Evolutionary conservation across 2,888 invertebrate species (phyloP).

Genomic region (Pogonocherus hispidulus): DNA sequence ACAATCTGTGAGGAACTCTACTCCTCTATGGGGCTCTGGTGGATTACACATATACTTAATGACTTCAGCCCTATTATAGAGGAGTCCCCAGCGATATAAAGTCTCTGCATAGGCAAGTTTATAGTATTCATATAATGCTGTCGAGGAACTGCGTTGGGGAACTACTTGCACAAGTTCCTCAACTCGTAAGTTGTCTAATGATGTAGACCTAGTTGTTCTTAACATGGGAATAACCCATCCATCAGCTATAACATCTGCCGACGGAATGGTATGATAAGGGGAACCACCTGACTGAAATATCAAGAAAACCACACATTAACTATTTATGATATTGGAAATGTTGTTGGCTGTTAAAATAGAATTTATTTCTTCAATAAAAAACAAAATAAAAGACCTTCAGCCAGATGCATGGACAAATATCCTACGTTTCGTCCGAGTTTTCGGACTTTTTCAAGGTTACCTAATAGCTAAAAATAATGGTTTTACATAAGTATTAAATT

Average conservation of each 20-base stretch:
- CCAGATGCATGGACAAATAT: too few species aligned
- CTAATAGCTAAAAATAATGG: too few species aligned
- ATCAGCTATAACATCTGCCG: slow-evolving; percentile 83
- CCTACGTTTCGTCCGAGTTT: too few species aligned
- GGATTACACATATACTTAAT: slow-evolving; percentile 71
- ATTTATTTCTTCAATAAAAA: too few species aligned
- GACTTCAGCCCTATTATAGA: slow-evolving; percentile 72
- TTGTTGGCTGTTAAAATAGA: too few species aligned
- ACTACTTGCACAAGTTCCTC: slow-evolving; percentile 62
- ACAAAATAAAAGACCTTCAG: too few species aligned
- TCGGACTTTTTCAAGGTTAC: too few species aligned
- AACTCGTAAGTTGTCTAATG: slow-evolving; percentile 79
- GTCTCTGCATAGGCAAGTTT: slow-evolving; percentile 92
- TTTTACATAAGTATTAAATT: too few species aligned
- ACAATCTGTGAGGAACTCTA: slow-evolving; percentile 83
- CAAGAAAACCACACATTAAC: too few species aligned
- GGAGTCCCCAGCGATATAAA: slow-evolving; percentile 74
- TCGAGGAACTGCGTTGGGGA: slow-evolving; percentile 57
- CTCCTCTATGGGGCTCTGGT: slow-evolving; percentile 69
- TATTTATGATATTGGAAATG: background rate
- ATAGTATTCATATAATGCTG: slow-evolving; percentile 83
- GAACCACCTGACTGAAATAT: slow-evolving; percentile 82
- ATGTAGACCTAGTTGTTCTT: slow-evolving; percentile 84
- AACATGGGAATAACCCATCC: slow-evolving; percentile 80
- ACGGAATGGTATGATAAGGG: slow-evolving; percentile 89